Conservation (phyloP, 1,140 invertebrate species). For the Araneus ventricosus region DNA sequence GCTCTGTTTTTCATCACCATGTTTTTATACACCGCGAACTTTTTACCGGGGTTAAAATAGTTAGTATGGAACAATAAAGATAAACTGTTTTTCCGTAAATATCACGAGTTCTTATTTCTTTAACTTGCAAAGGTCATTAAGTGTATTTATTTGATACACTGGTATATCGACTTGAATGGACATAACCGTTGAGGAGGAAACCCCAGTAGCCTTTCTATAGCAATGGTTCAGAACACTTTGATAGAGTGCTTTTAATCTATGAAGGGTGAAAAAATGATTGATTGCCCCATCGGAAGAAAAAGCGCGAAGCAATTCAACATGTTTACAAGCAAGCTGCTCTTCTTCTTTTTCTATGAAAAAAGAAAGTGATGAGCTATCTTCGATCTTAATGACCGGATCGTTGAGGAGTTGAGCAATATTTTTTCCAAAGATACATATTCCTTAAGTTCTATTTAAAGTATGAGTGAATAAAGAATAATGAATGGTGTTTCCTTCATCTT, state of each 20-base stretch:
- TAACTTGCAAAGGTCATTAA: neutral
- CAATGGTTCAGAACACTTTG: neutral
- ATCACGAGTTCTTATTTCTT: neutral
- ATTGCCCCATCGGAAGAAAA: constrained; percentile 5
- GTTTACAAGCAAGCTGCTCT: constrained; percentile 19
- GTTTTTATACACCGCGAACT: neutral
- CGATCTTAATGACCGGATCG: neutral
- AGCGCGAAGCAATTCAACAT: neutral
- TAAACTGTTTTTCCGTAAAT: neutral
- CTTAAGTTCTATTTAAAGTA: too few relatives aligned
- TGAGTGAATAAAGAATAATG: too few relatives aligned
- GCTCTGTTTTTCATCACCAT: neutral
- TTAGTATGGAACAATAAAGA: neutral
- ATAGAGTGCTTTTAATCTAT: neutral
- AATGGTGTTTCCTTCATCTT: too few relatives aligned
- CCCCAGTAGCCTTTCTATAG: neutral
- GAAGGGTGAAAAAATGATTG: constrained; percentile 9
- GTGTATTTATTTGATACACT: neutral
- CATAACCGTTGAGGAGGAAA: neutral
- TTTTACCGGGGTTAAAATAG: neutral
- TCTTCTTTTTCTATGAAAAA: neutral
- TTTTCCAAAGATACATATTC: too few relatives aligned
- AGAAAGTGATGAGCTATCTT: neutral
- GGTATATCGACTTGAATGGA: neutral
- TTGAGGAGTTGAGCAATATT: neutral